Conservation (phyloP, 2,113 vertebrate genomes). For the Siphamia tubifer region DNA sequence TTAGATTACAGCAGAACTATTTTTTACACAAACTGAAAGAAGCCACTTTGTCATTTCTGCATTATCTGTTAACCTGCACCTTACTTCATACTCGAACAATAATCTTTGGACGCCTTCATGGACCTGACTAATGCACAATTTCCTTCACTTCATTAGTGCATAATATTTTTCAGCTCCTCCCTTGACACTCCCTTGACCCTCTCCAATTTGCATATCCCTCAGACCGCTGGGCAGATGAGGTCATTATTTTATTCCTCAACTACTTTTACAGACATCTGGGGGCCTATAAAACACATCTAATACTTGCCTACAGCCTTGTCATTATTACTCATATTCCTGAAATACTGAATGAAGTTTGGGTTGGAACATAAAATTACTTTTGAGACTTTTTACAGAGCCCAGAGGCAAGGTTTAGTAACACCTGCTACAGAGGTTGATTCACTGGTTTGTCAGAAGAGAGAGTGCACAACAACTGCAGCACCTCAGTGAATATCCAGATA, state of each 20-base stretch:
- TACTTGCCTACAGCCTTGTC: conserved; percentile 37
- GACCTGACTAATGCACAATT: not conserved
- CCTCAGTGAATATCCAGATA: not conserved
- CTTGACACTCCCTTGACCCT: conserved; percentile 22
- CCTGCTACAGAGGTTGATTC: not conserved
- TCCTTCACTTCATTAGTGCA: conserved; percentile 13
- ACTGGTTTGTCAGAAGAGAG: not conserved
- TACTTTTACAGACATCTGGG: conserved; percentile 35
- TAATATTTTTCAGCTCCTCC: conserved; percentile 19
- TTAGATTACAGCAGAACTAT: too few species aligned
- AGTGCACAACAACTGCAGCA: not conserved
- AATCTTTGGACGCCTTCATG: not conserved
- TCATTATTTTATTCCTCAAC: conserved; percentile 48
- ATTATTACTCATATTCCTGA: conserved; percentile 60
- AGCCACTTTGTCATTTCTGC: not conserved
- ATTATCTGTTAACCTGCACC: not conserved
- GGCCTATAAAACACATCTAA: conserved; percentile 45
- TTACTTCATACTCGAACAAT: not conserved
- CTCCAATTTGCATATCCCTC: conserved; percentile 56
- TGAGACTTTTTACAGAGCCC: conserved; percentile 1
- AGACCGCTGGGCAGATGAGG: conserved; percentile 40
- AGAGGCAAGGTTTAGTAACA: not conserved
- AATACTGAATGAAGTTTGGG: conserved; percentile 52
- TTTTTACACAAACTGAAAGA: too few species aligned
- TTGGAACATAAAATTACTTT: conserved; percentile 45